Base-by-base conservation (phyloP, 2,113 vertebrate genomes). In the Canis aureus region DNA sequence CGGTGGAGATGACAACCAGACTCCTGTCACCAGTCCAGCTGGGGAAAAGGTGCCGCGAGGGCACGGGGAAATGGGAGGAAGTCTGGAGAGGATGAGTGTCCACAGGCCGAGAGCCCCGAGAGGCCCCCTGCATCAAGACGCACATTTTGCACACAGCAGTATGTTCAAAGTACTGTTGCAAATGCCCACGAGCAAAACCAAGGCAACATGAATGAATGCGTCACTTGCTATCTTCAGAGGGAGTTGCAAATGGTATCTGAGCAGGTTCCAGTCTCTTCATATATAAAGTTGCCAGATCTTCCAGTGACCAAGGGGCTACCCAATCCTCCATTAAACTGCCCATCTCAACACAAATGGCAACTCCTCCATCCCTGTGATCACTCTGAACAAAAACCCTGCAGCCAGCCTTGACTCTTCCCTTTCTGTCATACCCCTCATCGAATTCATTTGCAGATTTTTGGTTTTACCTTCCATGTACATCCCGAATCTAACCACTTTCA, bases 1-100 rank as follows among this genome's bases (percentile, higher is more conserved):
- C 79, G 87, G 94, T 98, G 93, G 93, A 80, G 64, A 97, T 89
- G 98, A 97, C 94, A 97, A 93, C 69, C 78, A n/a, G 89, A 96
- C 95, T 97, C 97, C 96, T 97, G 94, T 94, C 38, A 5, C 90
- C 74, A 66, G 95, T 95, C 86, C 81, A 97, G 96, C 27, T 93
- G 83, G 95, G 96, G 97, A 95, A 95, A 89, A 97, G 88, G 95
- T 94, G 69, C 53, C 3, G 0, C 8, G 20, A 97, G 87, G 87
- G 83, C 94, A 32, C 1, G 1, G 59, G 35, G 98, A 89, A 92
- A 62, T 11, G n/a, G 91, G 53, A 83, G 97, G 91, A 98, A 97
- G 62, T 66, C 89, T 23, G 53, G 92, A 93, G 69, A 96, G 87
- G 76, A 27, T 15, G 51, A 25, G 49, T 25, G 66, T 12, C 11